These are phyloP conservation scores for Cantharis lateralis DNA, from an alignment of 2,888 invertebrate species.

Conservation along the genomic window DNA sequence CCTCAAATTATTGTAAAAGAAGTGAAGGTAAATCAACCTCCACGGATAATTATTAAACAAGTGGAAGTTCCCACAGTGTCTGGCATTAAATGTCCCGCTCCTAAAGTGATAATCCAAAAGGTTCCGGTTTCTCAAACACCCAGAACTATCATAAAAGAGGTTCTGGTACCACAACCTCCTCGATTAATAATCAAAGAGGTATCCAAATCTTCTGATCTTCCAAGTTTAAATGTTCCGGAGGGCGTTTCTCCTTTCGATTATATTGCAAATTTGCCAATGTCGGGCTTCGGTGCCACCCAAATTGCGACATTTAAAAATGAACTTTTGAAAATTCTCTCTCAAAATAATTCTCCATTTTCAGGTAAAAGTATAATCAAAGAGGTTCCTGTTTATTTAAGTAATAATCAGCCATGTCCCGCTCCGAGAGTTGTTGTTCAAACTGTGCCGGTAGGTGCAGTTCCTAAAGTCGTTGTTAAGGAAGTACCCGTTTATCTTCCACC, in stretches of 20 bases:
- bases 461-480: slow-evolving; percentile 11
- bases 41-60: slow-evolving; percentile 10
- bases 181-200: slow-evolving; percentile 11
- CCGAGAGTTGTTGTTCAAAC: slow-evolving; percentile 5
- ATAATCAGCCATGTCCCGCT: slow-evolving; percentile 2
- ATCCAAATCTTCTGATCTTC: background rate
- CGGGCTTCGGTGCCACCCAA: background rate
- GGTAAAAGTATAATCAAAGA: slow-evolving; percentile 5
- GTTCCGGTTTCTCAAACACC: slow-evolving; percentile 7
- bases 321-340: background rate
- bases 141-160: slow-evolving; percentile 13
- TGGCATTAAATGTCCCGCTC: background rate
- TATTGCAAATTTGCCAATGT: background rate
- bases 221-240: background rate
- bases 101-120: slow-evolving; percentile 6
- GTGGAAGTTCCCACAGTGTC: slow-evolving; percentile 11
- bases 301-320: background rate
- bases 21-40: slow-evolving; percentile 9
- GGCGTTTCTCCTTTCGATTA: background rate
- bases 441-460: slow-evolving; percentile 10
- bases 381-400: slow-evolving; percentile 10
- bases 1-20: background rate
- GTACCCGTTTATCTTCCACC: slow-evolving; percentile 5
- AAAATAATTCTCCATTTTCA: background rate
- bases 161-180: slow-evolving; percentile 13